Evolutionary conservation across 2,888 invertebrate genomes (phyloP), one percentile per base, ranked within the genome.

Genomic region (Rotaria macrura): DNA sequence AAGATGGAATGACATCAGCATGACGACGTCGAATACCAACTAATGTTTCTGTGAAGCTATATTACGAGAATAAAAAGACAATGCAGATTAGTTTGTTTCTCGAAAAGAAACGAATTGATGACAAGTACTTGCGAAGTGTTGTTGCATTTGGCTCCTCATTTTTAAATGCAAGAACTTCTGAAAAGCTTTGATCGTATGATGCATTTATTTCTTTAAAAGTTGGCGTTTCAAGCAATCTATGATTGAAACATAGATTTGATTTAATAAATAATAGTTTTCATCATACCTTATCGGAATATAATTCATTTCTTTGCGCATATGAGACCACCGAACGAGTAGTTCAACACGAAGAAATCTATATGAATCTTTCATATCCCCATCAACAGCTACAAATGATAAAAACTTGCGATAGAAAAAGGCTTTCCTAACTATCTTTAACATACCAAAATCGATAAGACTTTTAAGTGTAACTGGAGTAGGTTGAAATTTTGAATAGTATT

Each of bases 221-320:
- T 79, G 79, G 79, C 79, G 34, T 43, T 79, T 79, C 79, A 40
- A 79, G 43, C 43, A 79, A 43, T 79, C 43, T 79, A 65, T 25
- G 54, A 54, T 25, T 54, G 1, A 54, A 25, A 54, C 25, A 25
- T 54, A 54, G 25, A 25, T 54, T 54, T 54, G 12, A 99, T 96
- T 88, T 96, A 93, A 29, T n/a, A n/a, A n/a, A n/a, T n/a, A n/a
- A n/a, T n/a, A n/a, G n/a, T n/a, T n/a, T 94, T 93, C 4, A 34
- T 65, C 20, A 34, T 65, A 93, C 89, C 95, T 95, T 88, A 96
- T 95, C 0, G 99, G 99, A 14, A 99, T 92, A 57, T 98, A 92
- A 85, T 96, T 95, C 90, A 99, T 97, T 92, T 99, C 99, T 91
- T 97, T 97, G 97, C 99, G 99, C 89, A 99, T 99, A 91, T 99